Percentiles rank a stretch among this genome's conserved stretches.
Conservation (phyloP, 1,140 invertebrate genomes). For the Maconellicoccus hirsutus region DNA sequence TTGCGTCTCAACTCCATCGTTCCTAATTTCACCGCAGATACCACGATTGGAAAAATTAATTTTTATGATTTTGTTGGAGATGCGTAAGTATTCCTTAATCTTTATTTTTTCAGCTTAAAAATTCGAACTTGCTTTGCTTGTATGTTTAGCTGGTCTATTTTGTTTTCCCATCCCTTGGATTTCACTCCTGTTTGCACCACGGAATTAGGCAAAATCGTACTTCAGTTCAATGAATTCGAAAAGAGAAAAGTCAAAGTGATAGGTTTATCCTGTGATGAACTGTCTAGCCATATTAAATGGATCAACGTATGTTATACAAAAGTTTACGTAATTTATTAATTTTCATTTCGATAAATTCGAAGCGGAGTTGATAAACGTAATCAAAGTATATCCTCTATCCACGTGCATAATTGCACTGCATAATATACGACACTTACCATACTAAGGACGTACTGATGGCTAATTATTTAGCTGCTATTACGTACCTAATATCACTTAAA, state of each 20-base stretch:
- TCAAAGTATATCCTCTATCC: no score
- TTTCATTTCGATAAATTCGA: no score
- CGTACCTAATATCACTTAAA: no score
- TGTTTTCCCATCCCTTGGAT: slow-evolving; percentile 87
- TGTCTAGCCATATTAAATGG: slow-evolving; percentile 68
- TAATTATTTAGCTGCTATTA: no score
- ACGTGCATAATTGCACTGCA: no score
- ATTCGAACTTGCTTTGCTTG: neutral
- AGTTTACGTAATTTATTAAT: no score
- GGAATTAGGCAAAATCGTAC: slow-evolving; percentile 66
- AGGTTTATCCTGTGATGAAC: slow-evolving; percentile 71
- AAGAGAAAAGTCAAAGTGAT: slow-evolving; percentile 71
- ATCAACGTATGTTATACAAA: slow-evolving; percentile 50
- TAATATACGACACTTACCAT: no score
- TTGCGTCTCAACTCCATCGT: slow-evolving; percentile 53
- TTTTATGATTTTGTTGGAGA: slow-evolving; percentile 65
- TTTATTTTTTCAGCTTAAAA: neutral
- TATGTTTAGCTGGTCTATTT: slow-evolving; percentile 60
- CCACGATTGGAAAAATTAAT: slow-evolving; percentile 58
- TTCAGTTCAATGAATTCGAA: slow-evolving; percentile 59
- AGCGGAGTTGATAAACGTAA: no score
- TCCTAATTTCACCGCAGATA: slow-evolving; percentile 61
- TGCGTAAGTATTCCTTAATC: slow-evolving; percentile 49
- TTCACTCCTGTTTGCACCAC: slow-evolving; percentile 93
- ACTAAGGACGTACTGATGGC: no score